A percentile compares a stretch with the other conserved stretches of the same genome.
phyloP scores from a whole-genome alignment of 2,888 invertebrate genomes.

The Tetanocera ferruginea region DNA sequence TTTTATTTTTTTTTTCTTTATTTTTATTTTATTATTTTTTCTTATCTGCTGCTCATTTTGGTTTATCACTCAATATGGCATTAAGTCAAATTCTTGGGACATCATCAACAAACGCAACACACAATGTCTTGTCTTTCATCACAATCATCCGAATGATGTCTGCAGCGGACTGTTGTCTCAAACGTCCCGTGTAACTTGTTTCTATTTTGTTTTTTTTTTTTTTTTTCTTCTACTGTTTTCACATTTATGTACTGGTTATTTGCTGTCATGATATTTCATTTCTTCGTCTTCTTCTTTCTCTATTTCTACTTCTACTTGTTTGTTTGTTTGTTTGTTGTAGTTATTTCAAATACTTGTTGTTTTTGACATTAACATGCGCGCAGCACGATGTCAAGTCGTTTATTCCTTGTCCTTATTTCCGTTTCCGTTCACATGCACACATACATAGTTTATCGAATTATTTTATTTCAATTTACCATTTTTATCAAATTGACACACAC shows the following conservation, averaged over 20 bases:
- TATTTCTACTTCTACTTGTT: too few relatives aligned
- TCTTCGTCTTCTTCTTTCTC: neutral
- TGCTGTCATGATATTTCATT: neutral
- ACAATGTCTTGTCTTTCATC: slow-evolving; percentile 1
- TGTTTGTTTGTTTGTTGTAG: neutral
- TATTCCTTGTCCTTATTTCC: neutral
- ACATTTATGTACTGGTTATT: neutral
- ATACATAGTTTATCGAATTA: neutral
- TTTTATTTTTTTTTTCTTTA: neutral
- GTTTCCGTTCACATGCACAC: too few relatives aligned
- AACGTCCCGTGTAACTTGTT: neutral
- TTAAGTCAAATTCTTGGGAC: neutral
- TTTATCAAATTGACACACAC: slow-evolving; percentile 20
- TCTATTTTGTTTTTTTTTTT: too few relatives aligned
- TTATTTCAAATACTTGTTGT: neutral
- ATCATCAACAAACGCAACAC: too few relatives aligned
- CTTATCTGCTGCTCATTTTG: neutral
- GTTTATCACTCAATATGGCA: neutral
- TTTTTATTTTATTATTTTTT: neutral
- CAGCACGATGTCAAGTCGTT: slow-evolving; percentile 20
- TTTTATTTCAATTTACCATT: slow-evolving; percentile 8
- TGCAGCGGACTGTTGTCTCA: neutral
- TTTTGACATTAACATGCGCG: slow-evolving; percentile 18
- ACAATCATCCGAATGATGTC: slow-evolving; percentile 5
- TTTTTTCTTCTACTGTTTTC: neutral